These are phyloP conservation scores for Phaonia tiefii DNA, from an alignment of 2,888 invertebrate genomes.

Conservation along the genomic window DNA sequence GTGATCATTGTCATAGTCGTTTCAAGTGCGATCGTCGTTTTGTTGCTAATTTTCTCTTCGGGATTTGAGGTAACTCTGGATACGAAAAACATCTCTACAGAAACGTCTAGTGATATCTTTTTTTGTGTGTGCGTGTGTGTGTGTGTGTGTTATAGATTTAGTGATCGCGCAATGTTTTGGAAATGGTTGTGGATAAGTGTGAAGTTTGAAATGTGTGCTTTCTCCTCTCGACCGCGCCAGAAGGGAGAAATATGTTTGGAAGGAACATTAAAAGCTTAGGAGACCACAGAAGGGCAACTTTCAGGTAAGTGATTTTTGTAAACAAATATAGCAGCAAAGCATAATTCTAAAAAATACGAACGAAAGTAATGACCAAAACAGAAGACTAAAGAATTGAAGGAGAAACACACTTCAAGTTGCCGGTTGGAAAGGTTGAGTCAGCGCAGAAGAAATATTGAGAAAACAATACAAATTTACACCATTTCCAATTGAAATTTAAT, in stretches of 20 bases:
- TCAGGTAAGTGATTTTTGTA: conserved; percentile 42
- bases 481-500: too few relatives aligned
- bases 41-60: background rate
- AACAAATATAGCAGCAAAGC: conserved; percentile 63
- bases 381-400: too few relatives aligned
- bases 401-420: too few relatives aligned
- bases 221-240: too few relatives aligned
- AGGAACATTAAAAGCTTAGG: too few relatives aligned
- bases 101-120: conserved; percentile 47
- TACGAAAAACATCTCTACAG: conserved; percentile 47
- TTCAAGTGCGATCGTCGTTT: background rate
- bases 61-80: conserved; percentile 8
- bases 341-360: conserved; percentile 58
- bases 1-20: too few relatives aligned
- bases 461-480: too few relatives aligned
- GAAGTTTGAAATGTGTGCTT: background rate
- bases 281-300: background rate
- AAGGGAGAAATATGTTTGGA: conserved; percentile 9
- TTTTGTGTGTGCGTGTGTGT: background rate
- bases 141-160: background rate
- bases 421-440: too few relatives aligned
- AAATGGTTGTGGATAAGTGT: background rate
- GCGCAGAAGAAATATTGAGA: too few relatives aligned
- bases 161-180: background rate
- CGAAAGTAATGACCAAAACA: conserved; percentile 32